Conservation (phyloP, 2,113 vertebrate species). For the Crotalus horridus region DNA sequence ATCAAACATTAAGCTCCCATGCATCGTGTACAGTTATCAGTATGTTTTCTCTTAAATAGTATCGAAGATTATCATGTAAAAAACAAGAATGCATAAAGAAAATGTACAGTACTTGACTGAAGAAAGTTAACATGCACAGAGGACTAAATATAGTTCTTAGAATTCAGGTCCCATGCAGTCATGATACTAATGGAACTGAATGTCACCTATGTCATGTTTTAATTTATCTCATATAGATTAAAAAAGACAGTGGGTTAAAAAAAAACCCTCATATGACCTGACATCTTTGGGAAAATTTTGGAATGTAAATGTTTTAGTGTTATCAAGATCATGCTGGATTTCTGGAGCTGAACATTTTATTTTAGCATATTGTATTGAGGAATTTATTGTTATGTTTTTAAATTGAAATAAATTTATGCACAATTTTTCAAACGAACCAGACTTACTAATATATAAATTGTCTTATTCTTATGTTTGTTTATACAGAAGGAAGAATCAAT, state of each 20-base stretch:
- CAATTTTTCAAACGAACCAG: neutral
- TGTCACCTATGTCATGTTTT: neutral
- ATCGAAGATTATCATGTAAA: neutral
- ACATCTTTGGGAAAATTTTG: neutral
- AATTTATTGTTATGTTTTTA: constrained; percentile 44
- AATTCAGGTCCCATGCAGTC: neutral
- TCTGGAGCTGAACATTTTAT: neutral
- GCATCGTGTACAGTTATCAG: neutral
- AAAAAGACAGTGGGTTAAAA: neutral
- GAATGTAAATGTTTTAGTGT: neutral
- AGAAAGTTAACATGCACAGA: neutral
- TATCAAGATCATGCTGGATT: neutral
- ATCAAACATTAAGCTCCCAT: neutral
- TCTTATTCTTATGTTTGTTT: neutral
- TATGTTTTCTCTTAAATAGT: neutral
- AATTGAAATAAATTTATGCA: constrained; percentile 54
- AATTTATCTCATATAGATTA: neutral
- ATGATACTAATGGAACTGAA: neutral
- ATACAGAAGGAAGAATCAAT: neutral
- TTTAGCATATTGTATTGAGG: neutral
- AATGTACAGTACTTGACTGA: neutral
- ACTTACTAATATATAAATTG: constrained; percentile 10
- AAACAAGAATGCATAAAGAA: neutral
- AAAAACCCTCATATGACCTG: neutral
- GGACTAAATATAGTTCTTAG: neutral